phyloP scores from a whole-genome alignment of 1,140 invertebrate genomes.

The Drosophila bocki region DNA sequence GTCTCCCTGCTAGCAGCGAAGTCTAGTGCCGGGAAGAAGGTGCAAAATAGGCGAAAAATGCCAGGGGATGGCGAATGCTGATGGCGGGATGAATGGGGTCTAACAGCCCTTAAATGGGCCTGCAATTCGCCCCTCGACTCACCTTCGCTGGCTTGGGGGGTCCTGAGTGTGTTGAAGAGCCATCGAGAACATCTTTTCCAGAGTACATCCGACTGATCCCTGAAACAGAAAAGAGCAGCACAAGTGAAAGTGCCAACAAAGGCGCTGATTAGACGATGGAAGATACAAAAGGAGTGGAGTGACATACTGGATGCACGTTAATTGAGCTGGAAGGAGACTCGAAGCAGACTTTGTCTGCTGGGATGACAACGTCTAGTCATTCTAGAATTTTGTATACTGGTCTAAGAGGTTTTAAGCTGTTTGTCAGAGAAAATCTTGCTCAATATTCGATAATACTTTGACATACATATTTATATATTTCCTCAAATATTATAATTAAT shows the following conservation, averaged over 20 bases:
- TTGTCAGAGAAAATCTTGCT: too few species aligned
- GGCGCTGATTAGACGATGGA: conserved; percentile 70
- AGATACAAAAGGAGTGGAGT: conserved; percentile 23
- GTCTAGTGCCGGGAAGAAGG: conserved; percentile 50
- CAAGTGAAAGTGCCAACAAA: conserved; percentile 76
- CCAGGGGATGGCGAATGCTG: conserved; percentile 1
- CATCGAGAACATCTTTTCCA: conserved; percentile 47
- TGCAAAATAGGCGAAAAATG: conserved; percentile 73
- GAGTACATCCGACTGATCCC: conserved; percentile 50
- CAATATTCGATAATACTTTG: neutral
- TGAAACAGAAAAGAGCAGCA: conserved; percentile 43
- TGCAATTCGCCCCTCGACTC: conserved; percentile 15
- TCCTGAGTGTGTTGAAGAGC: conserved; percentile 43
- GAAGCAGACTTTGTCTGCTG: neutral
- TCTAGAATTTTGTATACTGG: neutral
- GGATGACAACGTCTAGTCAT: too few species aligned
- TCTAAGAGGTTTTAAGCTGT: neutral
- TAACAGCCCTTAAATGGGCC: conserved; percentile 59
- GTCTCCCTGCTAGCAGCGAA: conserved; percentile 32
- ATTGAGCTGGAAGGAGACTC: conserved; percentile 31
- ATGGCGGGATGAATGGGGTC: conserved; percentile 5
- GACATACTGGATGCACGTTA: conserved; percentile 53
- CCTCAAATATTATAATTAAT: neutral
- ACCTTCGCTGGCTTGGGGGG: neutral
- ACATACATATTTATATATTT: neutral